These are phyloP conservation scores for Menidia menidia DNA, from an alignment of 2,797 vertebrate genomes.

Conservation along the genomic window DNA sequence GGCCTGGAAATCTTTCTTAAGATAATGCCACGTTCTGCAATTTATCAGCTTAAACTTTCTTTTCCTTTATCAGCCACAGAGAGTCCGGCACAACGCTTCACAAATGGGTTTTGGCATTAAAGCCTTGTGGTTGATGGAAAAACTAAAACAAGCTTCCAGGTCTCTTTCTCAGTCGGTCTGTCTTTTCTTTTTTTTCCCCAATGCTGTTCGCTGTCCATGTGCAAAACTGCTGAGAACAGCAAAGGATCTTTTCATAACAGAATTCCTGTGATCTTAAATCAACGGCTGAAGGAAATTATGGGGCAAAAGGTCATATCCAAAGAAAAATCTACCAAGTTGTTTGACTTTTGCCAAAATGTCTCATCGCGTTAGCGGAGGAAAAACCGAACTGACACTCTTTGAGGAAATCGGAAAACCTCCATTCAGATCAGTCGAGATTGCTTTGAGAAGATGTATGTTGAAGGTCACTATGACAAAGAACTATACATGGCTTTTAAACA, in stretches of 20 bases:
- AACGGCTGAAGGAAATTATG: not conserved
- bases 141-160: not conserved
- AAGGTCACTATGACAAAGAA: slow-evolving; percentile 50
- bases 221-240: not conserved
- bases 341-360: not conserved
- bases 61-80: not conserved
- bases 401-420: slow-evolving; percentile 3
- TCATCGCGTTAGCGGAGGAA: not conserved
- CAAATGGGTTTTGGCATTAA: not conserved
- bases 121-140: not conserved
- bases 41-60: slow-evolving; percentile 28
- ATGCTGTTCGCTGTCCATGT: not conserved
- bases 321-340: not conserved
- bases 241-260: slow-evolving; percentile 28
- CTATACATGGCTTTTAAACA: slow-evolving; percentile 45
- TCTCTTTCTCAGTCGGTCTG: not conserved
- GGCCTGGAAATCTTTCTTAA: slow-evolving; percentile 48
- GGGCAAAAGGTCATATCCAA: not conserved
- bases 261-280: slow-evolving; percentile 11
- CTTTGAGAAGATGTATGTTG: slow-evolving; percentile 24
- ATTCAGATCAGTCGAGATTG: slow-evolving; percentile 19
- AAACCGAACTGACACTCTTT: not conserved
- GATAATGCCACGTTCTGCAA: slow-evolving; percentile 22
- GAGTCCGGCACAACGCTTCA: not conserved
- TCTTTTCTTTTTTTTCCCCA: not conserved